Base-by-base conservation (phyloP, 1,140 invertebrate genomes). In the Plectrocnemia conspersa region DNA sequence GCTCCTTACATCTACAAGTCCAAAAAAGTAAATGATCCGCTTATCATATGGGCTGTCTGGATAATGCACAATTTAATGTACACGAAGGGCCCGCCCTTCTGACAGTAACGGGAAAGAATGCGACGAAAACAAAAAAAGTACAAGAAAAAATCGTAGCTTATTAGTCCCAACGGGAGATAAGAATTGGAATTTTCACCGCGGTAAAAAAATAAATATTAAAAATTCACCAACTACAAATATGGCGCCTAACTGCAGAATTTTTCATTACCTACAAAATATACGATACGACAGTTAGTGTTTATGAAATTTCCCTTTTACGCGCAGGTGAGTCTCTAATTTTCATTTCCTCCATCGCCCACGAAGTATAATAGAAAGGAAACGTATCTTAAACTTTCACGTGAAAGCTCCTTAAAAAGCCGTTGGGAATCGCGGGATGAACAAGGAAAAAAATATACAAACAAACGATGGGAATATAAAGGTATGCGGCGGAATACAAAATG, bases 281-380 rank as follows among this genome's bases (percentile, higher is more conserved):
- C 47, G 47, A 50, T 24, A 50, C 45, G 45, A 47, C 45, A 50
- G 25, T 50, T 50, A 22, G 33, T 35, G 47, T 36, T 38, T 36
- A 50, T 47, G 45, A 50, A 50, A 38, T 16, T 50, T 50, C 24
- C 10, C 7, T 7, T 29, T 7, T 29, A 29, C n/a, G n/a, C 16
- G 40, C 47, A 50, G 47, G 47, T 50, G 47, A 38, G 33, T 19
- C 32, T 16, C 13, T 21, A 50, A 50, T 33, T 50, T 50, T 50
- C 47, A 50, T 50, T 50, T 50, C 47, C 47, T 50, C 27, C 47
- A 27, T 33, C 29, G 47, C 47, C 47, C 40, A 50, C 47, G 47
- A 22, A 24, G 33, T 33, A 50, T 36, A 50, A 50, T 50, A 50
- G 47, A 50, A 38, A 38, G 47, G 47, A 50, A 50, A 50, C 47